Evolutionary conservation across 2,888 invertebrate genomes (phyloP), one percentile per base, ranked within the genome.

Genomic region (Pimpla rufipes): DNA sequence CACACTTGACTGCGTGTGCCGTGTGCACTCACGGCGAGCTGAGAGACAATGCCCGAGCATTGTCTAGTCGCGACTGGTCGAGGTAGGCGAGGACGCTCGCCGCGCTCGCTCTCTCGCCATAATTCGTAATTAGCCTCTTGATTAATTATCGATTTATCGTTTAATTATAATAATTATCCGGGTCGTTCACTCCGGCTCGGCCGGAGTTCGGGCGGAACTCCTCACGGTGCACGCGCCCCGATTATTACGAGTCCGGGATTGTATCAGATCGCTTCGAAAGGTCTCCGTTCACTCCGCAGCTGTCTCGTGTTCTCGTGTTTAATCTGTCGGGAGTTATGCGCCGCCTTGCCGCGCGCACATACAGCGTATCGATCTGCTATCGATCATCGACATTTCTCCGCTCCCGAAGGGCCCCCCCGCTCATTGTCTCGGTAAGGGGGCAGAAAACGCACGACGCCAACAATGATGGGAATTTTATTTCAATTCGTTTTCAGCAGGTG

Each of bases 81-180:
- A 70, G 78, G 80, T 83, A 84, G 83, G 78, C 80, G 81, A 80
- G 55, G 8, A 64, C 29, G 71, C 18, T 66, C 59, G 23, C 2
- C 66, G 50, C 37, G 73, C 74, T 55, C 29, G 59, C 50, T 52
- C 62, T 52, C 64, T 35, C 13, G 16, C 66, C 87, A 89, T 91
- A 92, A 92, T 91, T 91, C 89, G 89, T 89, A 92, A 92, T 92
- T 92, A 91, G 89, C 87, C 88, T 88, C 81, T 90, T 90, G 91
- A 92, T 92, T 92, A 92, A 92, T 92, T 91, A 90, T 90, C 91
- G 91, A 91, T 91, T 91, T 90, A 92, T 91, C 90, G 88, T 82
- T 89, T 90, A 91, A 92, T 92, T 91, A 91, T 92, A 88, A 89
- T 91, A 91, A 91, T 90, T 90, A 90, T 88, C 68, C 67, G 50